phyloP scores from a whole-genome alignment of 1,140 invertebrate genomes.

The Cotesia vestalis region DNA sequence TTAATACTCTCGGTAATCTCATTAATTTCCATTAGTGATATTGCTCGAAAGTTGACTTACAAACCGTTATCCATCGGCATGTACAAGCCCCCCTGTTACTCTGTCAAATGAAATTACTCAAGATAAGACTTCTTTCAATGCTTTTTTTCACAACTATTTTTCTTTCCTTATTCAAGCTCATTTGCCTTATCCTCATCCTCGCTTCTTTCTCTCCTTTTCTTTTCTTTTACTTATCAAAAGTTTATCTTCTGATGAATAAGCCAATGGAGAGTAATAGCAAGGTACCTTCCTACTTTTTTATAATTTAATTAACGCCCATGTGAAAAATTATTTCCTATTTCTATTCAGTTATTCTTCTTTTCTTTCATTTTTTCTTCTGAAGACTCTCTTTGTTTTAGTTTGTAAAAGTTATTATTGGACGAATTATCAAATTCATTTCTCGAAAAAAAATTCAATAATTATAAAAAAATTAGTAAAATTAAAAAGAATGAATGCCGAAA shows the following conservation, averaged over 20 bases:
- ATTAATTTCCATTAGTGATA: constrained; percentile 35
- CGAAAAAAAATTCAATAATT: no score
- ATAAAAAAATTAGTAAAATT: no score
- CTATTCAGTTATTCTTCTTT: no score
- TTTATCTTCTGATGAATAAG: constrained; percentile 2
- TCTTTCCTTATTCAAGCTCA: background rate
- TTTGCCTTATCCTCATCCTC: background rate
- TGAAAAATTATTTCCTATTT: no score
- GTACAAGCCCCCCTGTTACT: constrained; percentile 7
- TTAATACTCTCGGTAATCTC: constrained; percentile 29
- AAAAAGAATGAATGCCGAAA: no score
- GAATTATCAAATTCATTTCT: no score
- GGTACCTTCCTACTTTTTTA: constrained; percentile 11
- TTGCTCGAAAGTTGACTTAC: constrained; percentile 18
- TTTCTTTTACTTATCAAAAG: constrained; percentile 6
- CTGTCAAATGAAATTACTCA: constrained; percentile 12
- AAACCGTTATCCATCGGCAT: background rate
- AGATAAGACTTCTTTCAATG: constrained; percentile 1
- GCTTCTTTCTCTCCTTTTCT: constrained; percentile 3
- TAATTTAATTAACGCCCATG: constrained; percentile 26
- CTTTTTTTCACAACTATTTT: background rate
- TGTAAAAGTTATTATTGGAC: no score
- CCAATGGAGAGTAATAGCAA: constrained; percentile 15
- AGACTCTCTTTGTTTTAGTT: no score
- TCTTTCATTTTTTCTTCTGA: no score